A percentile compares a stretch with the other conserved stretches of the same genome.
Evolutionary conservation across 1,140 invertebrate genomes (phyloP).

Genomic region (Magallana angulata): DNA sequence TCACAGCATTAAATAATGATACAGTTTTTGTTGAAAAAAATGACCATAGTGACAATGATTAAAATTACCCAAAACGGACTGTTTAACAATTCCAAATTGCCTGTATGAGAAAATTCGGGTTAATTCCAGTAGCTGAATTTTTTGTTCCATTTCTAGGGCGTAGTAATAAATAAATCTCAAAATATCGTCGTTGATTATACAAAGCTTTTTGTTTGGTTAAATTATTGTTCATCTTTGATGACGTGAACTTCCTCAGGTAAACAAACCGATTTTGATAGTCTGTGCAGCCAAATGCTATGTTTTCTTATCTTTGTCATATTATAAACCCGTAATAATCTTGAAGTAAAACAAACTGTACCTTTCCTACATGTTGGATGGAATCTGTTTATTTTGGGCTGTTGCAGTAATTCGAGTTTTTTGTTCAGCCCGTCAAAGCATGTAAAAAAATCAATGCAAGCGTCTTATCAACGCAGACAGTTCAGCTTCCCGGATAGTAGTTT

Average conservation of each 20-base stretch:
- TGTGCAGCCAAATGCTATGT: background rate
- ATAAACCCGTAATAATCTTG: background rate
- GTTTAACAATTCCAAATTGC: too few relatives aligned
- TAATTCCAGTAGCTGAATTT: background rate
- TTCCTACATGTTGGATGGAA: background rate
- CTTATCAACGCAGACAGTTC: background rate
- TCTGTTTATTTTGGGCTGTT: background rate
- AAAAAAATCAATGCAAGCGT: conserved; percentile 13
- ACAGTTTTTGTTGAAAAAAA: too few relatives aligned
- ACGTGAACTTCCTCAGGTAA: background rate
- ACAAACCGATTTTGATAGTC: background rate
- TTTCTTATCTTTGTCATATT: background rate
- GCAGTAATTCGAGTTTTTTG: background rate
- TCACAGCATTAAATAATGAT: too few relatives aligned
- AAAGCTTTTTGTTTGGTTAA: too few relatives aligned
- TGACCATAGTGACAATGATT: too few relatives aligned
- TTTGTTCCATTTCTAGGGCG: too few relatives aligned
- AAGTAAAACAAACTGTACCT: background rate
- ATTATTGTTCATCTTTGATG: too few relatives aligned
- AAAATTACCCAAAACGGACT: too few relatives aligned
- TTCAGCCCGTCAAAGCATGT: background rate
- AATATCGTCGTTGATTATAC: too few relatives aligned
- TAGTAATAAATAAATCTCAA: too few relatives aligned
- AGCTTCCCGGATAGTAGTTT: background rate
- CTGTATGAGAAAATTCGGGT: background rate